Evolutionary conservation across 1,140 invertebrate genomes (phyloP), one percentile per base, ranked within the genome.

Genomic region (Planococcus citri): DNA sequence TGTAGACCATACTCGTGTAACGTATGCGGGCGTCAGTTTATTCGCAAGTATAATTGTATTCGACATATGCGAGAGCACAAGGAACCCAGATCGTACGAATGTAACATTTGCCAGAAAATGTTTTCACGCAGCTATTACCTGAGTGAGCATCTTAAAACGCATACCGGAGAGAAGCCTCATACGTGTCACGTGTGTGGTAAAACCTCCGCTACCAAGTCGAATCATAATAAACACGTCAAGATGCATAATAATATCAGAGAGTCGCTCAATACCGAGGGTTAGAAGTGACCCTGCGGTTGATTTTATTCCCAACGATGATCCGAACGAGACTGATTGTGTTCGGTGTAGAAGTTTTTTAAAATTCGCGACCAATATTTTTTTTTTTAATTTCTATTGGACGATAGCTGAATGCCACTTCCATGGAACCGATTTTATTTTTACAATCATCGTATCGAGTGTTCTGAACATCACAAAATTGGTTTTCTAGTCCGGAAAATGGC

Each of bases 11-110:
- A 91, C 78, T 91, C 90, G 1, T 95, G 92, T 78, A 95, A 95
- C 75, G 89, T 92, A 77, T 97, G 94, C 78, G 94, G 92, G 27
- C 91, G 92, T 61, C 89, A 93, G 75, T 97, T 97, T 78, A 94
- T 93, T 69, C 84, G 92, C 22, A 94, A 94, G 76, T 94, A 92
- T 77, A 95, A 95, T 77, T 90, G 94, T 75, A 84, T 93, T 75
- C 84, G 92, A 57, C 94, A 96, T 77, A 88, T 93, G 4, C 84
- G 90, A 41, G 92, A 95, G 75, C 94, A 97, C 79, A 90, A 91
- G 70, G 88, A 86, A 69, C 90, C 87, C 70, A 60, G 71, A 24
- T 87, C 88, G 64, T 93, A 89, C 75, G 88, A 87, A 72, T 97
- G 94, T 79, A 86, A 88, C 73, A 86, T 90, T 70, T 97, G 94